Evolutionary conservation across 2,888 invertebrate species (phyloP).

Genomic region (Bedellia somnulentella): DNA sequence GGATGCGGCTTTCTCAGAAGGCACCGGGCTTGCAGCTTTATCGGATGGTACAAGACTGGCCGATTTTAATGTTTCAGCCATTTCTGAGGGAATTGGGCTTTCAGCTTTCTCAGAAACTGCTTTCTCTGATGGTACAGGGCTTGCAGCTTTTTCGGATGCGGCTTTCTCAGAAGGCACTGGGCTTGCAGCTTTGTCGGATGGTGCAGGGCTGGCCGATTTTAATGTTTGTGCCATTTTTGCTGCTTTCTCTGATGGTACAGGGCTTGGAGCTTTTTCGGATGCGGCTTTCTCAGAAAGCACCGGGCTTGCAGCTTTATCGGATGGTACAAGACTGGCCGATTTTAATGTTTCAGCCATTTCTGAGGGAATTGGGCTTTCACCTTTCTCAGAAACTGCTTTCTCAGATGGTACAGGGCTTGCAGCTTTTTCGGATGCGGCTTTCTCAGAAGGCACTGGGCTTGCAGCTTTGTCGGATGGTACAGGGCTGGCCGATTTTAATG

Average conservation of each 20-base stretch:
- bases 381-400: conserved; percentile 9
- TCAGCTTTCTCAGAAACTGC: not conserved
- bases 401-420: conserved; percentile 9
- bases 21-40: not conserved
- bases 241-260: conserved; percentile 1
- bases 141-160: conserved; percentile 7
- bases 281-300: not conserved
- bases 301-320: conserved; percentile 1
- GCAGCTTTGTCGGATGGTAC: not conserved
- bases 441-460: not conserved
- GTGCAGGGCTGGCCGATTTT: not conserved
- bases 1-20: not conserved
- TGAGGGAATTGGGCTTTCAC: conserved; percentile 5
- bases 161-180: conserved; percentile 3
- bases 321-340: not conserved
- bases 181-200: conserved; percentile 5
- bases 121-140: not conserved
- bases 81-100: not conserved
- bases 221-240: no score
- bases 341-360: conserved; percentile 8
- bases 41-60: not conserved
- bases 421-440: conserved; percentile 7
- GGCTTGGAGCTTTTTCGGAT: conserved; percentile 1
- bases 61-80: not conserved
- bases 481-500: not conserved